Evolutionary conservation across 1,140 invertebrate genomes (phyloP).

Genomic region (Atta colombica): DNA sequence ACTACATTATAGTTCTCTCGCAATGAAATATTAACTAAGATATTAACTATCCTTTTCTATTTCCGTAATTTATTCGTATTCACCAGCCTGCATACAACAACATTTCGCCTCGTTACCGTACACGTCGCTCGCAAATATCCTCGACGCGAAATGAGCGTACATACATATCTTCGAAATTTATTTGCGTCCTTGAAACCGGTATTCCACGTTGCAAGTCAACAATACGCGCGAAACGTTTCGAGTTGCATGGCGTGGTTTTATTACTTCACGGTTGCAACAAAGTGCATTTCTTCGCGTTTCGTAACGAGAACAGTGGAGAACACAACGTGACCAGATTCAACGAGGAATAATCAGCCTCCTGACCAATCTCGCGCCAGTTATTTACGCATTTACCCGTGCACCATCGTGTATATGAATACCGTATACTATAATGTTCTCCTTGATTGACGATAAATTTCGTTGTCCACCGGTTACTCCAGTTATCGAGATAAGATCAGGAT

Average conservation of each 20-base stretch:
- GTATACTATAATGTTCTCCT: not conserved
- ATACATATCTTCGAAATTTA: conserved; percentile 26
- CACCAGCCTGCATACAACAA: not conserved
- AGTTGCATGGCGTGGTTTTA: not conserved
- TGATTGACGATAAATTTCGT: conserved; percentile 26
- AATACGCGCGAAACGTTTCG: conserved; percentile 6
- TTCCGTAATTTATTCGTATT: conserved; percentile 13
- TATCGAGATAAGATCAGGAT: conserved; percentile 30
- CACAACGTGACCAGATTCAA: conserved; percentile 39
- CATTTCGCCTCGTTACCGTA: not conserved
- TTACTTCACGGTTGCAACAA: conserved; percentile 38
- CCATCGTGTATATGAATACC: not conserved
- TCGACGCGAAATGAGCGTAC: not conserved
- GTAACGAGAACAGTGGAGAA: conserved; percentile 25
- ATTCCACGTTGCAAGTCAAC: not conserved
- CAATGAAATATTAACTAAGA: not conserved
- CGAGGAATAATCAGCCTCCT: conserved; percentile 29
- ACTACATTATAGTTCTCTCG: not conserved
- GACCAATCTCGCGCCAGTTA: conserved; percentile 18
- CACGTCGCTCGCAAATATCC: not conserved
- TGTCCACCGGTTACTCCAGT: not conserved
- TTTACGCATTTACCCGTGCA: conserved; percentile 31
- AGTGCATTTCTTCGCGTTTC: conserved; percentile 51
- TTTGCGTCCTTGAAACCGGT: conserved; percentile 19
- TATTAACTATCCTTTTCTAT: not conserved